Conservation (phyloP, 2,113 vertebrate genomes). For the Mungos mungo region DNA sequence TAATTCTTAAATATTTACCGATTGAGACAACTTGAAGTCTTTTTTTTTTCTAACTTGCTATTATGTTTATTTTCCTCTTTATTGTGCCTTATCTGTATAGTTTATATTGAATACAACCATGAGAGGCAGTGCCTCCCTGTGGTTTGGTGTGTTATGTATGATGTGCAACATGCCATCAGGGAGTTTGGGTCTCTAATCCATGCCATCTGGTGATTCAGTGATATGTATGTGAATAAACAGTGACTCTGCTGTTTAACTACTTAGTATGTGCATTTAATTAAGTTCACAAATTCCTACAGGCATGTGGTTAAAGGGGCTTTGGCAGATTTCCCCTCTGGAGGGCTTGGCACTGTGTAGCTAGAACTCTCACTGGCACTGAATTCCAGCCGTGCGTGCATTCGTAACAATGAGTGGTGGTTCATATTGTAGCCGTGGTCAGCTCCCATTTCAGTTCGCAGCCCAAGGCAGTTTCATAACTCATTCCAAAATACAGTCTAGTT, state of each 20-base stretch:
- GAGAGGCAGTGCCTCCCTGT: background rate
- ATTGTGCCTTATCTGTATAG: background rate
- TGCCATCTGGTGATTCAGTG: conserved; percentile 65
- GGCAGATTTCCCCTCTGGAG: conserved; percentile 56
- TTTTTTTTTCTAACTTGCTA: background rate
- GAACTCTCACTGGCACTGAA: conserved; percentile 27
- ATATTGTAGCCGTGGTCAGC: background rate
- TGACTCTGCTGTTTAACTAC: conserved; percentile 45
- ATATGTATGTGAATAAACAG: conserved; percentile 24
- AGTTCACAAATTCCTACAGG: conserved; percentile 67
- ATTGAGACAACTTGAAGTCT: background rate
- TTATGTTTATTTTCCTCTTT: background rate
- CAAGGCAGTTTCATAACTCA: conserved; percentile 43
- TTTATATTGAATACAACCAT: background rate
- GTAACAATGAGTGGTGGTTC: background rate
- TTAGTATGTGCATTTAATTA: conserved; percentile 71
- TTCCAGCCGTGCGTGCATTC: conserved; percentile 36
- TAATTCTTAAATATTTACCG: background rate
- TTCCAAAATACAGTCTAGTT: background rate
- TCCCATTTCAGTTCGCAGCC: background rate
- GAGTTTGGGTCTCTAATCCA: background rate
- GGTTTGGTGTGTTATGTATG: background rate
- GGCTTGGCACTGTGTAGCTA: background rate
- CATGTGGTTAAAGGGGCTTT: conserved; percentile 69
- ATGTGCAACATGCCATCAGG: background rate